Evolutionary conservation across 1,140 invertebrate genomes (phyloP), one percentile per base, ranked within the genome.

Genomic region (Drosophila kohkoa): DNA sequence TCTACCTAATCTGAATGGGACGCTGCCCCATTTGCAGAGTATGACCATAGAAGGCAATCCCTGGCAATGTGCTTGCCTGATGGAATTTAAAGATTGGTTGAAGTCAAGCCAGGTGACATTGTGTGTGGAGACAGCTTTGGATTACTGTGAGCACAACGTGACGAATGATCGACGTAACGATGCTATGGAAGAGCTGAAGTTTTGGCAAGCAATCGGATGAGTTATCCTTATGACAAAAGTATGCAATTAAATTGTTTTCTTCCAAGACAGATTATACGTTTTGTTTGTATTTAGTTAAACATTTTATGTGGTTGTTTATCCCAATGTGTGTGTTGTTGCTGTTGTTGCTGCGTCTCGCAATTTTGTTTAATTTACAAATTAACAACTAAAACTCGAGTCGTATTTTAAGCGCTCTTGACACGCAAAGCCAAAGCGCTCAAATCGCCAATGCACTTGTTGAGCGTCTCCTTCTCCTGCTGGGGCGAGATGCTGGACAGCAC

Each of bases 361-460:
- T 65, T 73, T 62, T 59, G 73, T 88, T 80, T 81, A 69, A 81
- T 85, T 78, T 88, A 88, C 68, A 89, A 90, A 65, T 86, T 85
- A 89, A 79, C 69, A 89, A 79, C 65, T 89, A 89, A 79, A 90
- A 81, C 62, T 90, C 85, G 78, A 89, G 72, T 81, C 75, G 82
- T 81, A 10, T 38, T 38, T 86, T 89, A 90, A 46, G 75, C 66
- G 64, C 78, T 68, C 83, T 92, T 92, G 28, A 92, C 78, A 65
- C 90, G 93, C 60, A 91, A 92, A 25, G 95, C 96, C 79, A 98
- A 94, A n/a, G 92, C 93, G 82, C 97, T 96, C 79, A 99, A 94
- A 93, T 98, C 97, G 32, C 94, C 94, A 86, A 99, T 97, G 93
- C 98, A 99, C 90, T 96, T 97, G 92, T 96, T 95, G 51, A 99